These are phyloP conservation scores for Mormyrus iriodes DNA, from an alignment of 2,113 vertebrate genomes.

Conservation along the genomic window DNA sequence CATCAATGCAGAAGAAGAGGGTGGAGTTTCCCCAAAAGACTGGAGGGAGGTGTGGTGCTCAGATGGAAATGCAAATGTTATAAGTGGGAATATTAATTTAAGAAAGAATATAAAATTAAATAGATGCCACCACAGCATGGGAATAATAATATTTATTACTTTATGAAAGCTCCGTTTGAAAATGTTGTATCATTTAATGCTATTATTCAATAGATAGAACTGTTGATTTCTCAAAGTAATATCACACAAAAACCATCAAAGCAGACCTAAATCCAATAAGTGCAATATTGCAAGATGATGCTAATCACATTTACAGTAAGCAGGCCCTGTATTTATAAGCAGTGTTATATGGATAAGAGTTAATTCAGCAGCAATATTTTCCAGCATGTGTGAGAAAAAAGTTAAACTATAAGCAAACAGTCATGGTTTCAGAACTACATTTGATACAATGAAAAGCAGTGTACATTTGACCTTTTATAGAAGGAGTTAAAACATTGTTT, in stretches of 20 bases:
- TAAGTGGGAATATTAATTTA: background rate
- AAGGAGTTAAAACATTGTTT: slow-evolving; percentile 33
- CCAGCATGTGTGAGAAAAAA: slow-evolving; percentile 34
- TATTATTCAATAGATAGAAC: background rate
- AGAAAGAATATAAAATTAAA: background rate
- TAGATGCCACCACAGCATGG: background rate
- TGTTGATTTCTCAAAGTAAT: background rate
- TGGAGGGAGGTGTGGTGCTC: background rate
- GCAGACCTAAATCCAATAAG: background rate
- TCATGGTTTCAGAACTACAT: slow-evolving; percentile 34
- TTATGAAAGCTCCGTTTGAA: background rate
- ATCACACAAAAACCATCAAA: background rate
- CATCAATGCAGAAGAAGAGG: background rate
- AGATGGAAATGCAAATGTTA: background rate
- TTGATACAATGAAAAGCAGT: slow-evolving; percentile 37
- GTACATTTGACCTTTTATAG: slow-evolving; percentile 23
- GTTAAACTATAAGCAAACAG: slow-evolving; percentile 38
- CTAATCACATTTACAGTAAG: slow-evolving; percentile 35
- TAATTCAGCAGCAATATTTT: slow-evolving; percentile 29
- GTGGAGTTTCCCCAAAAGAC: background rate
- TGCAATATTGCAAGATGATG: background rate
- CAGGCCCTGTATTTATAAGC: slow-evolving; percentile 32
- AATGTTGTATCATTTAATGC: background rate
- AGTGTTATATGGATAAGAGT: slow-evolving; percentile 23
- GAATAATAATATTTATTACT: background rate